Conservation (phyloP, 2,888 invertebrate genomes). For the Nephrotoma appendiculata region DNA sequence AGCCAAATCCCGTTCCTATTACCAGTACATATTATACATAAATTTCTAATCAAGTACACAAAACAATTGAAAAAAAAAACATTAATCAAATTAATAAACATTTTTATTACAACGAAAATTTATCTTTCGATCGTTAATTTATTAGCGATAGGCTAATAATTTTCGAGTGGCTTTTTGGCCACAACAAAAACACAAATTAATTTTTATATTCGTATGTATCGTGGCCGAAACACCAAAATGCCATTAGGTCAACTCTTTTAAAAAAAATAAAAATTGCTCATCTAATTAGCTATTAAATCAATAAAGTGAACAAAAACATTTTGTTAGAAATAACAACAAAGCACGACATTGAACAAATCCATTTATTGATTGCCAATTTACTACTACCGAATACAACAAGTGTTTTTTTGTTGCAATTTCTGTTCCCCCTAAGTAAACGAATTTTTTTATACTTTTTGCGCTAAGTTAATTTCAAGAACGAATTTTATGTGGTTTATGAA, state of each 20-base stretch:
- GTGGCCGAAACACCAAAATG: background rate
- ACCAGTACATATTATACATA: no score
- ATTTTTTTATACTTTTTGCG: background rate
- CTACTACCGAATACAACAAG: background rate
- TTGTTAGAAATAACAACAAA: background rate
- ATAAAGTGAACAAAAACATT: background rate
- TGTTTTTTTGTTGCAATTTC: background rate
- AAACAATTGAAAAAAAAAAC: background rate
- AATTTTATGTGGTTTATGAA: background rate
- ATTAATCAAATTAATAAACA: background rate
- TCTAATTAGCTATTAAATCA: background rate
- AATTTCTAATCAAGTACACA: no score
- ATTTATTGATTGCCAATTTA: background rate
- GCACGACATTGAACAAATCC: background rate
- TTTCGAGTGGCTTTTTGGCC: background rate
- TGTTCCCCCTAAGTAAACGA: background rate
- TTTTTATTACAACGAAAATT: background rate
- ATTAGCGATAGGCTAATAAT: background rate
- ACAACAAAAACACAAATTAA: background rate
- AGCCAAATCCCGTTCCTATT: no score
- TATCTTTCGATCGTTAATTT: background rate
- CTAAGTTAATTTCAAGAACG: background rate
- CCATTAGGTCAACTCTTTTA: background rate
- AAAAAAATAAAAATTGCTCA: background rate
- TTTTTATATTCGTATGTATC: background rate